These are phyloP conservation scores for Microhierax caerulescens DNA, from an alignment of 2,797 vertebrate genomes.

Conservation along the genomic window DNA sequence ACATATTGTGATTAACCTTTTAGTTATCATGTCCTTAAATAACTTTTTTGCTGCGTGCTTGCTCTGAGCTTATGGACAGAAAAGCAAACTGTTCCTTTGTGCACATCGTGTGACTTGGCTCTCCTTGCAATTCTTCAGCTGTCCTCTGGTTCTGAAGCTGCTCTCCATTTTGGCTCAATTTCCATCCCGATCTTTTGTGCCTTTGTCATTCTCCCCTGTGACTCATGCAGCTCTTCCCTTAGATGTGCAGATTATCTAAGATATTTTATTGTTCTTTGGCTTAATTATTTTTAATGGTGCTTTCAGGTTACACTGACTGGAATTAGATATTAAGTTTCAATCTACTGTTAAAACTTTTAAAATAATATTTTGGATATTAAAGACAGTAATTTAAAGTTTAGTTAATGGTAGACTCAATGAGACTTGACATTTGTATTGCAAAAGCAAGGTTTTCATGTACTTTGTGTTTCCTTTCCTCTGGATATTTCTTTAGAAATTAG, in stretches of 20 bases:
- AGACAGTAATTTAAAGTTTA: background rate
- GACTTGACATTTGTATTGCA: background rate
- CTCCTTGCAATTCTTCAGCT: background rate
- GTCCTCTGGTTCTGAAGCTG: background rate
- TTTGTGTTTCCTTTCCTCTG: background rate
- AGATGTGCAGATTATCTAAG: background rate
- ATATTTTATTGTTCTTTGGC: background rate
- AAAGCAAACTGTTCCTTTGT: background rate
- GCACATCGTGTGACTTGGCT: background rate
- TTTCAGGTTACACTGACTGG: background rate
- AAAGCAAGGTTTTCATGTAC: background rate
- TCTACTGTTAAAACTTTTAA: background rate
- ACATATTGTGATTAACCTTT: background rate
- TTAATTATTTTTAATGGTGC: constrained; percentile 17
- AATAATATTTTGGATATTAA: background rate
- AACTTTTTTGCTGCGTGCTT: rapidly evolving
- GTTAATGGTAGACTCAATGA: background rate
- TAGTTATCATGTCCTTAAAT: background rate
- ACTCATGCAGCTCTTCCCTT: background rate
- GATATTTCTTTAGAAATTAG: background rate
- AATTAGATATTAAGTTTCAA: background rate
- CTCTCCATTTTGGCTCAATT: constrained; percentile 17
- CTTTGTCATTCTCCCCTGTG: constrained; percentile 7
- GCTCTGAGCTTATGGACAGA: background rate
- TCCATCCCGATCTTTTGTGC: background rate